Evolutionary conservation across 2,888 invertebrate genomes (phyloP).

Genomic region (Petrolisthes cinctipes): DNA sequence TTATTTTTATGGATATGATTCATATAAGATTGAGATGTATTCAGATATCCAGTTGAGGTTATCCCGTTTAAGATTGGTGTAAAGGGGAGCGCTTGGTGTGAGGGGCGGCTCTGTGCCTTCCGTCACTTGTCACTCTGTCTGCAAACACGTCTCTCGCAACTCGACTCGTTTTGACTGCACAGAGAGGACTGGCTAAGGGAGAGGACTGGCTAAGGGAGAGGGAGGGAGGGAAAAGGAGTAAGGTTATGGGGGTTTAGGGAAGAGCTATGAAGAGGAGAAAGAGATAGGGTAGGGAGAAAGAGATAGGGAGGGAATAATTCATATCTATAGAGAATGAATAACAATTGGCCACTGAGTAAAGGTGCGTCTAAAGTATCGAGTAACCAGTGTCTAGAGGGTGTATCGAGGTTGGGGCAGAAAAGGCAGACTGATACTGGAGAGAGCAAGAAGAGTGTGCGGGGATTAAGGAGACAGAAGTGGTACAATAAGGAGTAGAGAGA

Average conservation of each 20-base stretch:
- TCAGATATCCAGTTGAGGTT: too few relatives aligned
- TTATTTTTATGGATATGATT: too few relatives aligned
- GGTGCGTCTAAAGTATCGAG: too few relatives aligned
- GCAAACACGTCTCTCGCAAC: conserved; percentile 27
- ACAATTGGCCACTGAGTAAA: too few relatives aligned
- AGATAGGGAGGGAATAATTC: too few relatives aligned
- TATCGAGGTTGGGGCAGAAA: background rate
- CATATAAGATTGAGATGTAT: too few relatives aligned
- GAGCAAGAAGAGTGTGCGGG: background rate
- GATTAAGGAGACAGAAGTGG: background rate
- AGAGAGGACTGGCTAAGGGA: background rate
- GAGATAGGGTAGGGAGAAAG: background rate
- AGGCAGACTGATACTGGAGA: background rate
- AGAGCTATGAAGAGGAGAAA: background rate
- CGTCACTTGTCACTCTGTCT: conserved; percentile 35
- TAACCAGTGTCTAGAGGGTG: too few relatives aligned
- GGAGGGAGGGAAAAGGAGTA: background rate
- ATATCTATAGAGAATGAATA: too few relatives aligned
- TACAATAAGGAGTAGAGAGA: background rate
- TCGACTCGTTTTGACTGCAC: background rate
- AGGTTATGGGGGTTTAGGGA: background rate
- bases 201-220: background rate
- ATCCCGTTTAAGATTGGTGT: too few relatives aligned
- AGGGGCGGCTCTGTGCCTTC: background rate
- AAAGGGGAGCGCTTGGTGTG: background rate